Base-by-base conservation (phyloP, 2,888 invertebrate genomes). In the Chymomyza fuscimana region DNA sequence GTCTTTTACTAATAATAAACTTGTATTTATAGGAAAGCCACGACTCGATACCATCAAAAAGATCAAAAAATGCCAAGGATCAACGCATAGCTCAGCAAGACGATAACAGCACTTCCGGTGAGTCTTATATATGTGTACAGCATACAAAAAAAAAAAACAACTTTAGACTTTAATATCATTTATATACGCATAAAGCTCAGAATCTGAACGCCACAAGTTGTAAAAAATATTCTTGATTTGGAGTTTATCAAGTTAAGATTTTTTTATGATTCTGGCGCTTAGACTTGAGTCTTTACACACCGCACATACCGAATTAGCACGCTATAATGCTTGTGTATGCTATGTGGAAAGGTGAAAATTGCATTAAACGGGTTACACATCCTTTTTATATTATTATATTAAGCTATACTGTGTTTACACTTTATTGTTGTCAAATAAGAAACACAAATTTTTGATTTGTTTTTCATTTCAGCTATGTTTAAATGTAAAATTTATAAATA, bases 61-160 rank as follows among this genome's bases (percentile, higher is more conserved):
- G 91, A 83, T 83, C 87, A 73, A 91, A 91, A 90, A 87, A 87
- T 77, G 81, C 85, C 68, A 91, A 92, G 86, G 91, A 92, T 75
- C 87, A 81, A 65, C 84, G 86, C 64, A 74, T 72, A 60, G 81
- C 68, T 63, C 89, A 86, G 72, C 90, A 90, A 71, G 90, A 91
- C 63, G 91, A 91, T 69, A 91, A 91, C 83, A 92, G 91, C 80
- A 90, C 90, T 82, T 91, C 92, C 80, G 92, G 92, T 92, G 81
- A 91, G 92, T 91, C 68, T 58, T 50, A 52, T 51, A 54, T 36
- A 61, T 61, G 32, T 32, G 32, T 9, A 32, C 4, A 25, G 2
- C 25, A 25, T 25, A 32, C 32, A 32, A 32, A 32, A 32, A 32
- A 7, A 32, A 32, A 32, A 32, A 32, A 25, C 25, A 25, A 4